These are phyloP conservation scores for Agrenia bidenticulata DNA, from an alignment of 2,888 invertebrate species.

Conservation along the genomic window DNA sequence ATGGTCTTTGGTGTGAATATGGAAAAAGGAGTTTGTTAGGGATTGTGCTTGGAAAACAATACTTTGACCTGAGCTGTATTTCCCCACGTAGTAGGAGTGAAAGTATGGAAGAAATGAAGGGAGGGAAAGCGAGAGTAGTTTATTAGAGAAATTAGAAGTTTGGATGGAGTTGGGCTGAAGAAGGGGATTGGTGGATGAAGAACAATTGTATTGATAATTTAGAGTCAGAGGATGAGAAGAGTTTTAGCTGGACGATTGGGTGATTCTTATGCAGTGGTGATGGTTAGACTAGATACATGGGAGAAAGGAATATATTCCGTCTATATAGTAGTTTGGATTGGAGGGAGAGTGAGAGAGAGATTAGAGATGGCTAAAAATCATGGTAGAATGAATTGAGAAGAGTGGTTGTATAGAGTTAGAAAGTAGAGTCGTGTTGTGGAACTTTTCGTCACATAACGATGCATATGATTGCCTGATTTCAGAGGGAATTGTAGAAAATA, in stretches of 20 bases:
- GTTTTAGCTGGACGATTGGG: constrained; percentile 21
- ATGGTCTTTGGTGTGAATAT: too few relatives aligned
- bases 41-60: background rate
- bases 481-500: constrained; percentile 31
- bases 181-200: constrained; percentile 13
- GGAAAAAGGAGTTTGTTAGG: too few relatives aligned
- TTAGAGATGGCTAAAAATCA: constrained; percentile 17
- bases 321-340: background rate
- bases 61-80: background rate
- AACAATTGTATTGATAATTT: constrained; percentile 17
- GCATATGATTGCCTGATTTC: constrained; percentile 35
- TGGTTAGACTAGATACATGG: too few relatives aligned
- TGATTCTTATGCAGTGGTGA: constrained; percentile 5
- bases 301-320: too few relatives aligned
- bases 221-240: constrained; percentile 4
- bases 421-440: constrained; percentile 21
- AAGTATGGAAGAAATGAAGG: too few relatives aligned
- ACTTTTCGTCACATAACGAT: constrained; percentile 34
- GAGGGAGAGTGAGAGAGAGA: constrained; percentile 12
- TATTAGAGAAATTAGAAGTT: constrained; percentile 17
- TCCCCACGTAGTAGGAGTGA: background rate
- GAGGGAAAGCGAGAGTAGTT: background rate
- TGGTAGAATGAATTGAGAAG: constrained; percentile 10
- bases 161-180: constrained; percentile 14
- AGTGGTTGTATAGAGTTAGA: background rate